Base-by-base conservation (phyloP, 1,140 invertebrate genomes). In the Drosophila burlai region DNA sequence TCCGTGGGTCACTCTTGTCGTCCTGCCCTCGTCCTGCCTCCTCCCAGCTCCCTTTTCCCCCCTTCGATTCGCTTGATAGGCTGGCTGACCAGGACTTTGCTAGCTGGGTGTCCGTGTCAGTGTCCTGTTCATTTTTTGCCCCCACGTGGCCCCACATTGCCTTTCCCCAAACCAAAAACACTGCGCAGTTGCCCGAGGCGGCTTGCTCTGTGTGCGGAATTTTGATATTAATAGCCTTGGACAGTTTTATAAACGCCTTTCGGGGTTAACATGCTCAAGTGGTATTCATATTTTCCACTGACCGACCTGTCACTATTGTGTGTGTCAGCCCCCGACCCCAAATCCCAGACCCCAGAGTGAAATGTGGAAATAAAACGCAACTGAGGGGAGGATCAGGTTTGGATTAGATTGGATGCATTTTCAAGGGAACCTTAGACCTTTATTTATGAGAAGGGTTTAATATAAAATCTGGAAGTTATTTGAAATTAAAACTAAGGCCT, bases 211-310 rank as follows among this genome's bases (percentile, higher is more conserved):
- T 89, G 85, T 84, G 74, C 85, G 65, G 85, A 90, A 89, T 89
- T 90, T 90, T 90, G 85, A 90, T 90, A 90, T 90, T 90, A 90
- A 90, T 90, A 91, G 85, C 82, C 81, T 90, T 90, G 85, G 85
- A 90, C 85, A 90, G 86, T 82, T 90, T 90, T 90, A 90, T 90
- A 90, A 90, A 90, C 86, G 85, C 86, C 86, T 90, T 90, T 90
- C 82, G 86, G 85, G 85, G 85, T 90, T 90, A 90, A 90, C 85
- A 90, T 90, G 86, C 75, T 91, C 85, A 90, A 90, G 86, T 90
- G 85, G 75, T 91, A 90, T 90, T 90, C 85, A 90, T 91, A 90
- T 90, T 90, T 90, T 90, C 85, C 86, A 90, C 85, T 90, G 85
- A 91, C 85, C 85, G 85, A 90, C 85, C 85, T 90, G 85, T 90